Evolutionary conservation across 2,888 invertebrate genomes (phyloP).

Genomic region (Sphaerophoria taeniata): DNA sequence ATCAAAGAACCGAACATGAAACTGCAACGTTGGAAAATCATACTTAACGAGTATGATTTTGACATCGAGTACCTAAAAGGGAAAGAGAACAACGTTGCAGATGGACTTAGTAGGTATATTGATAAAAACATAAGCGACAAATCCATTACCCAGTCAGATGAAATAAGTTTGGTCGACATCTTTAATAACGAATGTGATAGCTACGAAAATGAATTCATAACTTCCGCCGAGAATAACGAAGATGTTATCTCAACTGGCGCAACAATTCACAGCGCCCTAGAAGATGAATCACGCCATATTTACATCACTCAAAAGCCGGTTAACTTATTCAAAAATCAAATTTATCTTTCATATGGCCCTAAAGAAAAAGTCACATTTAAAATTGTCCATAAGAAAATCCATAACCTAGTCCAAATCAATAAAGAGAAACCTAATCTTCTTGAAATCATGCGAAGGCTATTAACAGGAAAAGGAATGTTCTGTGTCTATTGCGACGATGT

Average conservation of each 20-base stretch:
- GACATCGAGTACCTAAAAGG: slow-evolving; percentile 60
- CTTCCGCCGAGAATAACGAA: background rate
- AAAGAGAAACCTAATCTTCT: background rate
- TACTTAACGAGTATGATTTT: slow-evolving; percentile 78
- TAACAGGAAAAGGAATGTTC: background rate
- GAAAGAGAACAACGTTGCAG: slow-evolving; percentile 4
- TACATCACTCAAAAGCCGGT: slow-evolving; percentile 62
- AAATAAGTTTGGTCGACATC: slow-evolving; percentile 15
- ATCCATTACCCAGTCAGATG: background rate
- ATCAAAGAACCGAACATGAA: slow-evolving; percentile 80
- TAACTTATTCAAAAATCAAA: background rate
- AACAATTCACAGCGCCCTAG: slow-evolving; percentile 17
- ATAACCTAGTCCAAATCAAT: background rate
- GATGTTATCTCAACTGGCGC: slow-evolving; percentile 32
- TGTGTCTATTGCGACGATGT: background rate
- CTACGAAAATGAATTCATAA: background rate
- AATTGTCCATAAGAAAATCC: slow-evolving; percentile 11
- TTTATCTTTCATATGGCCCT: slow-evolving; percentile 29
- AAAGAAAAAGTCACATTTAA: slow-evolving; percentile 38
- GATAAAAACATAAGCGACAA: background rate
- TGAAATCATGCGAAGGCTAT: background rate
- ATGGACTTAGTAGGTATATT: slow-evolving; percentile 25
- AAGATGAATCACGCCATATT: slow-evolving; percentile 18
- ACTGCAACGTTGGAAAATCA: slow-evolving; percentile 78
- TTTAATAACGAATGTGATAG: slow-evolving; percentile 23